Evolutionary conservation across 2,888 invertebrate species (phyloP).

Genomic region (Germaria angustata): DNA sequence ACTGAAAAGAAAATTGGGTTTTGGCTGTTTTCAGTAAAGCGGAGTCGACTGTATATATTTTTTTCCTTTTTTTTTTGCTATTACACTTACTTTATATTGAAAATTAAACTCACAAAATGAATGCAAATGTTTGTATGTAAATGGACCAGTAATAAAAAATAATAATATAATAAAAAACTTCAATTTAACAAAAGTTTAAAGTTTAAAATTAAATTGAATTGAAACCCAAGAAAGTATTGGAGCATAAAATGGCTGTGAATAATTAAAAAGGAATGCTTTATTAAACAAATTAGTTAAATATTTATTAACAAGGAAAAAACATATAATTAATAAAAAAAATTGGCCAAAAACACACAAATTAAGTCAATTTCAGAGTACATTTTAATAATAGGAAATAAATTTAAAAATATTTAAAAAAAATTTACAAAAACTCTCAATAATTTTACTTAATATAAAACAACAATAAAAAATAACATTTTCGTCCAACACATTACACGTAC

Average conservation of each 20-base stretch:
- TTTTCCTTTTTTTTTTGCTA: too few species aligned
- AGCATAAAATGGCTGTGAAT: slow-evolving; percentile 64
- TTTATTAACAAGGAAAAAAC: slow-evolving; percentile 20
- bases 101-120: background rate
- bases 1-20: too few species aligned
- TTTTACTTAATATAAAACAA: slow-evolving; percentile 10
- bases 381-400: background rate
- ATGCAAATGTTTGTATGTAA: slow-evolving; percentile 38
- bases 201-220: slow-evolving; percentile 1
- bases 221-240: slow-evolving; percentile 43
- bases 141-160: slow-evolving; percentile 46
- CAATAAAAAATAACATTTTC: slow-evolving; percentile 28
- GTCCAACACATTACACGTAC: slow-evolving; percentile 50
- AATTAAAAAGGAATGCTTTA: slow-evolving; percentile 62
- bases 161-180: background rate
- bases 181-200: background rate
- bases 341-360: slow-evolving; percentile 32
- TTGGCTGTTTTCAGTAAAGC: too few species aligned
- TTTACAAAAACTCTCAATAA: background rate
- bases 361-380: slow-evolving; percentile 43
- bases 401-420: background rate
- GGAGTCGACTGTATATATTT: too few species aligned
- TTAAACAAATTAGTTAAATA: slow-evolving; percentile 27
- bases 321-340: slow-evolving; percentile 19
- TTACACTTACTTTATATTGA: too few species aligned